These are phyloP conservation scores for Drosophila cardini DNA, from an alignment of 1,140 invertebrate genomes.

Conservation along the genomic window DNA sequence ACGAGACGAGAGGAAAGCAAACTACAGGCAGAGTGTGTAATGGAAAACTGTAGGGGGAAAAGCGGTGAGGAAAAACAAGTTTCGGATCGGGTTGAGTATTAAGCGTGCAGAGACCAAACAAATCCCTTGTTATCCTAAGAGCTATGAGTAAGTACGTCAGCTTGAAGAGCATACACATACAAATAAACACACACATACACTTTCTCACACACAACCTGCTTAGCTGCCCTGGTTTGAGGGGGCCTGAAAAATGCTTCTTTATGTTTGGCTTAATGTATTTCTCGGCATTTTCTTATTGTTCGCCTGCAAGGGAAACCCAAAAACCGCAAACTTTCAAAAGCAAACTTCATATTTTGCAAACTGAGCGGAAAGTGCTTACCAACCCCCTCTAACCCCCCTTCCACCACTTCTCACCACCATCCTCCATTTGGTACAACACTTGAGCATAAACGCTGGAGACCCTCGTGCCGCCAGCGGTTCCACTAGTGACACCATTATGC, in stretches of 20 bases:
- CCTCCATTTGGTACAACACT: slow-evolving; percentile 1
- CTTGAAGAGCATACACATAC: slow-evolving; percentile 18
- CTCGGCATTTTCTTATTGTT: slow-evolving; percentile 67
- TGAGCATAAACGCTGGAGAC: slow-evolving; percentile 18
- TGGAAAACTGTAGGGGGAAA: neutral
- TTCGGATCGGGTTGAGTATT: slow-evolving; percentile 50
- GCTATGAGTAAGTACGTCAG: slow-evolving; percentile 53
- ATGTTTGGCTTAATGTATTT: slow-evolving; percentile 70
- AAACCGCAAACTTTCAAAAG: slow-evolving; percentile 69
- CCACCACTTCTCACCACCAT: neutral
- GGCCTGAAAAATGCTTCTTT: slow-evolving; percentile 60
- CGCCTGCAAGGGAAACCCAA: slow-evolving; percentile 62
- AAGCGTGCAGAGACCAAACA: slow-evolving; percentile 54
- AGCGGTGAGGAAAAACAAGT: slow-evolving; percentile 4
- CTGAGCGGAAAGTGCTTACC: slow-evolving; percentile 60
- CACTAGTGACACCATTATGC: slow-evolving; percentile 61
- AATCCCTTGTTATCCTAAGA: slow-evolving; percentile 64
- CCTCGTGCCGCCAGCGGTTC: slow-evolving; percentile 5
- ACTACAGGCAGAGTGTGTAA: no score
- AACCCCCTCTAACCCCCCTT: slow-evolving; percentile 13
- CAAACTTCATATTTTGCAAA: slow-evolving; percentile 72
- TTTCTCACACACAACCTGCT: slow-evolving; percentile 15
- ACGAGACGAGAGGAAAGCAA: neutral
- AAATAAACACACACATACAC: neutral
- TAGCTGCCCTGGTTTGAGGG: slow-evolving; percentile 41